Evolutionary conservation across 2,888 invertebrate genomes (phyloP).

Genomic region (Graphium colonna): DNA sequence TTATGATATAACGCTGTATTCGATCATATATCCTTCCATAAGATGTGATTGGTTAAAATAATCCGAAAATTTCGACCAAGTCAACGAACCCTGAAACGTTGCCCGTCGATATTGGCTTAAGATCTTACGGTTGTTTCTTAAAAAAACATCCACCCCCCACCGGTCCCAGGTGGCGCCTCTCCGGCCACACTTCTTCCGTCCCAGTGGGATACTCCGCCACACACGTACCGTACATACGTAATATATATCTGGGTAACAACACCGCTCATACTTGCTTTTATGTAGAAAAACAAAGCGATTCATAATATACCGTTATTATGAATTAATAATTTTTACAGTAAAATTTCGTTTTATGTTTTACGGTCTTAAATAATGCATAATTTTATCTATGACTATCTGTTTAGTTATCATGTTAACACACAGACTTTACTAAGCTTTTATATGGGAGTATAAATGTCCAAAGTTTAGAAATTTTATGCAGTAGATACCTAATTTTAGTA

Average conservation of each 20-base stretch:
- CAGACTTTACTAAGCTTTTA: too few relatives aligned
- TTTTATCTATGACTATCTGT: too few relatives aligned
- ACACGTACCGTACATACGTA: constrained; percentile 24
- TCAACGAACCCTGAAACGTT: not conserved
- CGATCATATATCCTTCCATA: too few relatives aligned
- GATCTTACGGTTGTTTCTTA: constrained; percentile 24
- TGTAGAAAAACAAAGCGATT: constrained; percentile 7
- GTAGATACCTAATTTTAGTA: too few relatives aligned
- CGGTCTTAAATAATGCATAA: too few relatives aligned
- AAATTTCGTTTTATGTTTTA: constrained; percentile 7
- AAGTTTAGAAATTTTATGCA: too few relatives aligned
- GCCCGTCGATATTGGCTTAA: not conserved
- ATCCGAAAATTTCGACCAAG: not conserved
- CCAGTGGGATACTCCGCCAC: constrained; percentile 58
- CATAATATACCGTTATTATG: not conserved
- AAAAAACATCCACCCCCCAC: constrained; percentile 29
- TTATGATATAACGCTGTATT: too few relatives aligned
- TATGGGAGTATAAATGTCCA: too few relatives aligned
- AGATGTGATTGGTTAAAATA: too few relatives aligned
- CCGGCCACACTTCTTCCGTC: constrained; percentile 74
- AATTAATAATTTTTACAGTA: too few relatives aligned
- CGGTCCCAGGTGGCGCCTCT: constrained; percentile 70
- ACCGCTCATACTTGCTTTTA: not conserved
- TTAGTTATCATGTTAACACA: too few relatives aligned
- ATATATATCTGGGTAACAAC: not conserved